Evolutionary conservation across 1,140 invertebrate genomes (phyloP).

Genomic region (Zaprionus vittiger): DNA sequence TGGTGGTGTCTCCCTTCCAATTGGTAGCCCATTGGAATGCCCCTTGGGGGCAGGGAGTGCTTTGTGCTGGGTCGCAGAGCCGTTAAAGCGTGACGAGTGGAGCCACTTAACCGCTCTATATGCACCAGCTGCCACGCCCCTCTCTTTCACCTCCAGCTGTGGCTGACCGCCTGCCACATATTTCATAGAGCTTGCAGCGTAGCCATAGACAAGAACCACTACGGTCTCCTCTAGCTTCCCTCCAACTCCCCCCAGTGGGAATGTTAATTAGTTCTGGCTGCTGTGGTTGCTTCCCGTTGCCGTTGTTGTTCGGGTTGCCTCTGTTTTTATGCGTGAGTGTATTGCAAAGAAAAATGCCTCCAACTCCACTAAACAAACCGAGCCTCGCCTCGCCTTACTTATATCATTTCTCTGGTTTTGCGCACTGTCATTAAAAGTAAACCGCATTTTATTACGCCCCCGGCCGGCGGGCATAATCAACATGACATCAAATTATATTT

Average conservation of each 20-base stretch:
- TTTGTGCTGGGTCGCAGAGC: constrained; percentile 33
- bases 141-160: constrained; percentile 29
- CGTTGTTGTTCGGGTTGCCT: neutral
- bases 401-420: constrained; percentile 37
- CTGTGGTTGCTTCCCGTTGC: constrained; percentile 15
- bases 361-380: neutral
- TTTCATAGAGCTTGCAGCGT: constrained; percentile 28
- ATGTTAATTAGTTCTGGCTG: constrained; percentile 54
- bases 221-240: neutral
- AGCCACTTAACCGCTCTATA: constrained; percentile 40
- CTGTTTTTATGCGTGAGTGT: constrained; percentile 25
- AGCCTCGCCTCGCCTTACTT: constrained; percentile 1
- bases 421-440: constrained; percentile 32
- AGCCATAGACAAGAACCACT: constrained; percentile 13
- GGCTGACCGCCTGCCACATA: constrained; percentile 56
- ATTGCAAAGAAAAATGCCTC: constrained; percentile 29
- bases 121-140: constrained; percentile 19
- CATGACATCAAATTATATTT: constrained; percentile 44
- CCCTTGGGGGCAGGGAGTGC: neutral
- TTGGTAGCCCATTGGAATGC: constrained; percentile 32
- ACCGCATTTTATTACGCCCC: constrained; percentile 39
- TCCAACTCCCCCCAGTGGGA: neutral
- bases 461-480: constrained; percentile 29
- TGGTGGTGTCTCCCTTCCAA: constrained; percentile 8
- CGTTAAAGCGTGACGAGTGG: constrained; percentile 46